Evolutionary conservation across 2,797 vertebrate species (phyloP).

Genomic region (Aldrovandia affinis): DNA sequence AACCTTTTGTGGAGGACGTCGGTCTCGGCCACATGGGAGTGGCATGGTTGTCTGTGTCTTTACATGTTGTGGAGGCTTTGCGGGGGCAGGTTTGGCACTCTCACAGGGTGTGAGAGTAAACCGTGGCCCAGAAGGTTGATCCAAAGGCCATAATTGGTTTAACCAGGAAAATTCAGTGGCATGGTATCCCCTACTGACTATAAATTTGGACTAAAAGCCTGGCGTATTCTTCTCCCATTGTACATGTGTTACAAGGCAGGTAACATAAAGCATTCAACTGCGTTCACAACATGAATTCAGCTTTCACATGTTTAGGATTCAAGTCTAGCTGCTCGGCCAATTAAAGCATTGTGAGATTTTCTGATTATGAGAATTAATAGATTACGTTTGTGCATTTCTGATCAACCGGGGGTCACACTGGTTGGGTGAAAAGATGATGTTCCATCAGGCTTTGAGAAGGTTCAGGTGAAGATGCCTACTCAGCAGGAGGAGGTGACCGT

Average conservation of each 20-base stretch:
- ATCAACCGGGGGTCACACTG: neutral
- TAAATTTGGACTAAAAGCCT: neutral
- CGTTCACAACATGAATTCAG: neutral
- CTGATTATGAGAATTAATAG: too few relatives aligned
- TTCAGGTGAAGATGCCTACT: neutral
- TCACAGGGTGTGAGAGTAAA: too few relatives aligned
- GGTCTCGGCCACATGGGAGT: too few relatives aligned
- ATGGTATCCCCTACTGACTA: neutral
- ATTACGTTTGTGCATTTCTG: neutral
- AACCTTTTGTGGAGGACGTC: too few relatives aligned
- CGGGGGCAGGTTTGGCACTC: too few relatives aligned
- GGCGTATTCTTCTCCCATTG: neutral
- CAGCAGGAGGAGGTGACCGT: constrained; percentile 19
- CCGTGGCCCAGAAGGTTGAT: too few relatives aligned
- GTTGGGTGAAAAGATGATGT: neutral
- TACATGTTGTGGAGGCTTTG: too few relatives aligned
- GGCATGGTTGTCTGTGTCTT: too few relatives aligned
- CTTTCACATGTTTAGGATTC: neutral
- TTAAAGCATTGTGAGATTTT: neutral
- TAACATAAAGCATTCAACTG: neutral
- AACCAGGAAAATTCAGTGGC: too few relatives aligned
- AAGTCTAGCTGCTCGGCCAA: neutral
- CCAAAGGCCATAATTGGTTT: too few relatives aligned
- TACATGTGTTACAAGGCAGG: neutral
- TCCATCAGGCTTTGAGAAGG: neutral